Base-by-base conservation (phyloP, 2,113 vertebrate genomes). In the Petrocephalus zakoni region DNA sequence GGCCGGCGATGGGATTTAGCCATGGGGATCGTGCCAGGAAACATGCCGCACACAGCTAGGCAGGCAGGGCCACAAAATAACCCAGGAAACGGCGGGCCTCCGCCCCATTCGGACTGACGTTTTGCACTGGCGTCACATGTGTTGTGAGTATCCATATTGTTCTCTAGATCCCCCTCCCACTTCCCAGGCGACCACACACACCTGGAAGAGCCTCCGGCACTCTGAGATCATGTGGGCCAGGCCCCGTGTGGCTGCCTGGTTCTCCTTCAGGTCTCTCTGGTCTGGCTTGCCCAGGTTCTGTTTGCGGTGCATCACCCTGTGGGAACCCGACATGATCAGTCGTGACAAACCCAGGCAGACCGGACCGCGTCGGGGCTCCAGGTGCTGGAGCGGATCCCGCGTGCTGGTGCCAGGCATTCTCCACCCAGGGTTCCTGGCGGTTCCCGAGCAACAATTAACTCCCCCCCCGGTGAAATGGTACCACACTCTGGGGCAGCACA, bases 201-300 rank as follows among this genome's bases (percentile, higher is more conserved):
- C 98, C 98, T 98, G 96, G 93, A 99, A 99, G 90, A 99, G 96
- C 90, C 94, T 96, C 94, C 96, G 95, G 93, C 97, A 98, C 94
- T 99, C 98, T 91, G 96, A 95, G 94, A 99, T 99, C 98, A 99
- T 99, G 93, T 99, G 98, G 53, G 97, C 96, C 87, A 99, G 95
- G 55, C 98, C 97, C 64, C 98, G 98, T 88, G 97, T 98, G 42
- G 98, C 98, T 10, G 98, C 98, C 94, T 98, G 95, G 93, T 99
- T 99, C 95, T 99, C 98, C 85, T 95, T 99, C 92, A 99, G 96
- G 94, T 99, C 98, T 92, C 97, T 98, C 92, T 98, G 98, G 94
- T 99, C 98, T 5, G 98, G 98, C 92, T 98, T 99, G 84, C 98
- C 98, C 1, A 98, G 94, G 89, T 96, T 96, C 83, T 96, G 97